Evolutionary conservation across 2,113 vertebrate genomes (phyloP).

Genomic region (Motacilla tschutschensis): DNA sequence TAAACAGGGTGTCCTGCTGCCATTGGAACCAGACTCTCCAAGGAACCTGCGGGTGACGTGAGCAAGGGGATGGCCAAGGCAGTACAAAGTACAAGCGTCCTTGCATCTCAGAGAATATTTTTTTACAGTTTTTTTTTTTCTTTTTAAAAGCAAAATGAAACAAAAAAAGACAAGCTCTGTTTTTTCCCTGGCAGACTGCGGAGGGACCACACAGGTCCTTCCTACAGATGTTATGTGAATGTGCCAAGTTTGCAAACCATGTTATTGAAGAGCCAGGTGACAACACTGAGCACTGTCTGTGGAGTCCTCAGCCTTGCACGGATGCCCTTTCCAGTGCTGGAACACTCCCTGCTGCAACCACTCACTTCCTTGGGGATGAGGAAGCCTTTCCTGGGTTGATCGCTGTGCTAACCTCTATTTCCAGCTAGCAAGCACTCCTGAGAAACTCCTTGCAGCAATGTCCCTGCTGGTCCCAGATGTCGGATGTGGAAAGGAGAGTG

Average conservation of each 20-base stretch:
- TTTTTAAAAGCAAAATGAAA: slow-evolving; percentile 30
- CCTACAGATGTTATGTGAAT: background rate
- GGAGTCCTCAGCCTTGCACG: background rate
- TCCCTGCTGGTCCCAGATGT: background rate
- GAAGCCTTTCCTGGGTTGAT: background rate
- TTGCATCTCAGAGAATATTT: slow-evolving; percentile 64
- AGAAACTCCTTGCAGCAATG: background rate
- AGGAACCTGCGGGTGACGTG: background rate
- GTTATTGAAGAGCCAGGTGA: background rate
- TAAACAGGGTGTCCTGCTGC: slow-evolving; percentile 41
- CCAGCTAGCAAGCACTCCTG: background rate
- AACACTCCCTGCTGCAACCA: background rate
- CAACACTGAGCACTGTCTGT: background rate
- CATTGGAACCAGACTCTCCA: slow-evolving; percentile 20
- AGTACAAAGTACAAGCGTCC: slow-evolving; percentile 46
- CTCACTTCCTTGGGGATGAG: background rate
- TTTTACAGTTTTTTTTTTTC: slow-evolving; percentile 52
- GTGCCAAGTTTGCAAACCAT: slow-evolving; percentile 51
- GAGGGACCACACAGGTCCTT: background rate
- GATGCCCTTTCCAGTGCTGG: background rate
- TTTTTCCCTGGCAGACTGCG: slow-evolving; percentile 25
- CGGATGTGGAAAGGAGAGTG: background rate
- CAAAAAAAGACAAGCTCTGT: background rate
- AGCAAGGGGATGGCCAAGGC: slow-evolving; percentile 31
- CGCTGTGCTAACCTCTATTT: background rate